Evolutionary conservation across 2,113 vertebrate genomes (phyloP), one percentile per base, ranked within the genome.

Genomic region (Grantiella picta): DNA sequence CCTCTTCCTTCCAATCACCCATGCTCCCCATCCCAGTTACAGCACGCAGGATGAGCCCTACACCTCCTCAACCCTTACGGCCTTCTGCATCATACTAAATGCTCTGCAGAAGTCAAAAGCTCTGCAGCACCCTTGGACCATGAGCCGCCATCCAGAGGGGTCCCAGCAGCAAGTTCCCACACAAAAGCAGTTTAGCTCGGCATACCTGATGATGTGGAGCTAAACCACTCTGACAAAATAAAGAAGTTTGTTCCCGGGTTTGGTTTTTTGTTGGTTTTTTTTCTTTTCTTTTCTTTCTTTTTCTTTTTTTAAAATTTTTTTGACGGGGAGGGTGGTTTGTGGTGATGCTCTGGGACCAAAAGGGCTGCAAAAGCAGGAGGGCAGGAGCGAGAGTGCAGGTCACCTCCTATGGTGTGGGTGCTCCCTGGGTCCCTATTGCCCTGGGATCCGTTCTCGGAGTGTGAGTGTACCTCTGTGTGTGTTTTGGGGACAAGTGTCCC

Each of bases 61-160:
- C 24, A 44, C 17, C 8, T 76, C 8, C 14, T 80, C 4, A 0
- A 19, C 18, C 33, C 42, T 68, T 17, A 52, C 25, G 25, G 19
- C 11, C 24, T 38, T 47, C 49, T n/a, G 44, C 73, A 45, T 44
- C 40, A 16, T 24, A 15, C 3, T 1, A 33, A 77, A 75, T 7
- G 11, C n/a, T 27, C 31, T 1, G 1, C 24, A 54, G 65, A 13
- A 19, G 14, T 24, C 12, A n/a, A 28, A 78, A 64, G 6, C 8
- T 16, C 14, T 4, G 3, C 3, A 0, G 1, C 4, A 4, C 4
- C 22, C 27, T 23, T 35, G 24, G 33, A 22, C 33, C 23, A 8
- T 1, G 2, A 70, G 28, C 18, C 16, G 5, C 42, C 1, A 0
- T 9, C 24, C 25, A 8, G 36, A 53, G 50, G 5, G 19, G 15